phyloP scores from a whole-genome alignment of 2,113 vertebrate genomes.

The Candoia aspera region DNA sequence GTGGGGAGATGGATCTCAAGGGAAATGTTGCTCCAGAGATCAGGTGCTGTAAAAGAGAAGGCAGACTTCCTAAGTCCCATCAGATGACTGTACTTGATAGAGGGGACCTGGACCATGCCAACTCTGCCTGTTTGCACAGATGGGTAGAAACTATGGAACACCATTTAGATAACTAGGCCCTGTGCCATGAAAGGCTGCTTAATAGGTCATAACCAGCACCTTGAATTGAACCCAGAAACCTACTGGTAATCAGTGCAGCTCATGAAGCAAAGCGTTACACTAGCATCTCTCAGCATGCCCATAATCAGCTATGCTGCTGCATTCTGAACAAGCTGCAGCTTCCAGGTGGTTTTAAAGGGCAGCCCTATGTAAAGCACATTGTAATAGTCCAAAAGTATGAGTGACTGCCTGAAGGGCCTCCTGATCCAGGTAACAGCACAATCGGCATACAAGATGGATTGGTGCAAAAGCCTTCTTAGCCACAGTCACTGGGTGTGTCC shows the following conservation, averaged over 20 bases:
- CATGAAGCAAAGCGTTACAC: neutral
- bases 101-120: neutral
- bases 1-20: neutral
- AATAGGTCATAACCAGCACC: neutral
- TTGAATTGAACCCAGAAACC: neutral
- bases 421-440: neutral
- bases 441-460: neutral
- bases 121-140: neutral
- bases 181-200: neutral
- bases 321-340: neutral
- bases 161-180: neutral
- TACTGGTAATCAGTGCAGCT: neutral
- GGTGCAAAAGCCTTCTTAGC: neutral
- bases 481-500: neutral
- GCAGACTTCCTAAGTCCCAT: neutral
- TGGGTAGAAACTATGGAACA: neutral
- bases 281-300: neutral
- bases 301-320: neutral
- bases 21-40: neutral
- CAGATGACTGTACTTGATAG: neutral
- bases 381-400: neutral
- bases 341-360: neutral
- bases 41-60: neutral
- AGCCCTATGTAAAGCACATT: neutral
- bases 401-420: neutral